These are phyloP conservation scores for Forbesichthys agassizii DNA, from an alignment of 2,113 vertebrate genomes.

Conservation along the genomic window DNA sequence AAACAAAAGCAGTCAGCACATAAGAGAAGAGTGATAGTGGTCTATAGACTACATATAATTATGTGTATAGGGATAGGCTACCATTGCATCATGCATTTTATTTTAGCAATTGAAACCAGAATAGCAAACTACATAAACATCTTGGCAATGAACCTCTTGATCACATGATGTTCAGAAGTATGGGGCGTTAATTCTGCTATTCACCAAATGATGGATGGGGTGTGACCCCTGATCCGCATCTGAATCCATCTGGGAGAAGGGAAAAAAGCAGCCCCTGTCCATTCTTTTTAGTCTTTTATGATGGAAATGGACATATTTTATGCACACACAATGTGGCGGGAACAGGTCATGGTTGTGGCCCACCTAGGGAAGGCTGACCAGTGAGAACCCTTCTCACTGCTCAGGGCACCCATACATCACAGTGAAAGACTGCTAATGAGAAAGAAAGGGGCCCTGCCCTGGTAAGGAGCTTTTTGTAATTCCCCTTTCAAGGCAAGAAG, in stretches of 20 bases:
- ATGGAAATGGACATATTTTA: slow-evolving; percentile 65
- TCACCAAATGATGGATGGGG: slow-evolving; percentile 63
- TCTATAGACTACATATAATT: background rate
- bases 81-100: slow-evolving; percentile 23
- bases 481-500: slow-evolving; percentile 62
- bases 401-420: slow-evolving; percentile 43
- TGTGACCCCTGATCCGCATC: slow-evolving; percentile 35
- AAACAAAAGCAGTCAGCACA: too few species aligned
- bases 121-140: slow-evolving; percentile 31
- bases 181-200: slow-evolving; percentile 47
- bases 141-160: slow-evolving; percentile 54
- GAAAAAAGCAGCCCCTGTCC: slow-evolving; percentile 57
- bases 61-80: background rate
- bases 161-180: slow-evolving; percentile 53
- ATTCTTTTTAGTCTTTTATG: slow-evolving; percentile 67
- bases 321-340: slow-evolving; percentile 46
- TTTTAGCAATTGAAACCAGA: background rate
- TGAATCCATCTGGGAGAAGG: slow-evolving; percentile 42
- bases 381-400: slow-evolving; percentile 50
- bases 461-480: slow-evolving; percentile 38
- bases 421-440: slow-evolving; percentile 63
- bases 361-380: slow-evolving; percentile 70
- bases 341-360: slow-evolving; percentile 67
- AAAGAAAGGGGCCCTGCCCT: slow-evolving; percentile 58
- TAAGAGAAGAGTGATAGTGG: background rate